Evolutionary conservation across 2,113 vertebrate genomes (phyloP).

Genomic region (Puffinus mauretanicus): DNA sequence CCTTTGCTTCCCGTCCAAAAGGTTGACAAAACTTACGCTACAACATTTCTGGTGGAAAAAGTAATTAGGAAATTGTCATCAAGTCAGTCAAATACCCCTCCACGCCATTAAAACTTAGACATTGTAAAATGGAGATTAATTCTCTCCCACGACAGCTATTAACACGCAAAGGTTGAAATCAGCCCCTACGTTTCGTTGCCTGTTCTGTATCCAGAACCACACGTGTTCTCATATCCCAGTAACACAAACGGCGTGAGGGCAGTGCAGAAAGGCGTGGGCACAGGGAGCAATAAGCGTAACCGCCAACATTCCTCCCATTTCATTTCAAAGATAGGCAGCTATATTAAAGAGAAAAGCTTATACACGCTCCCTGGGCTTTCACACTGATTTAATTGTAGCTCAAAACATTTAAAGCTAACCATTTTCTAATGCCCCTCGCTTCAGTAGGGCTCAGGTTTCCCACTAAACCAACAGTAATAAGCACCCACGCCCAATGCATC

Average conservation of each 20-base stretch:
- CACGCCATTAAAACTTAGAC: neutral
- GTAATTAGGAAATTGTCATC: neutral
- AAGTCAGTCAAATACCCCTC: neutral
- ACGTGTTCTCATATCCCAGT: accelerated
- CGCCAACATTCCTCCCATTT: neutral
- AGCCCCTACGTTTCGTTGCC: neutral
- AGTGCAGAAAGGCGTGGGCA: accelerated
- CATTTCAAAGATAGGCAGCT: neutral
- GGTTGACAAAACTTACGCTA: neutral
- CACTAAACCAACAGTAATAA: neutral
- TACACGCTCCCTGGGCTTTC: neutral
- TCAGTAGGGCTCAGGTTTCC: neutral
- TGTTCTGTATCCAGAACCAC: neutral
- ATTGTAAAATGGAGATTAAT: neutral
- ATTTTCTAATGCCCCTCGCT: neutral
- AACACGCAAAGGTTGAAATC: neutral
- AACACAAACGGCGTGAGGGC: neutral
- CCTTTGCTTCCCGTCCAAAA: neutral
- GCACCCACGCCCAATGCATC: neutral
- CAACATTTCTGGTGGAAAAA: neutral
- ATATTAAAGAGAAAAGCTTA: neutral
- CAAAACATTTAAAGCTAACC: neutral
- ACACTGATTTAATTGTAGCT: neutral
- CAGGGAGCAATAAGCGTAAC: neutral
- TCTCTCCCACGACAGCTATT: neutral